phyloP scores from a whole-genome alignment of 2,888 invertebrate species.

The Autographa pulchrina region DNA sequence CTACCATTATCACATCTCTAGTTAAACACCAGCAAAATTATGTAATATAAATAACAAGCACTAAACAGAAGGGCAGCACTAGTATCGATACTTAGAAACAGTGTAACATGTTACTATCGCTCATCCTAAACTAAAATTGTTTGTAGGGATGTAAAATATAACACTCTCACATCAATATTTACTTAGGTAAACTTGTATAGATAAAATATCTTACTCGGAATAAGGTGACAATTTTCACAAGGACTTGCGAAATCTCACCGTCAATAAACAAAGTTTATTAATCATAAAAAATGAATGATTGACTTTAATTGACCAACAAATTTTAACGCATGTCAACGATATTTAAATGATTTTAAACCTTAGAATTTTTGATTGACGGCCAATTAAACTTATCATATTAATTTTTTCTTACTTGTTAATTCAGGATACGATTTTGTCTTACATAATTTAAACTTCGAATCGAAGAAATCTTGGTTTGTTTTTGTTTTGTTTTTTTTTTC shows the following conservation, averaged over 20 bases:
- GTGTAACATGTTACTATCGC: slow-evolving; percentile 23
- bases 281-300: background rate
- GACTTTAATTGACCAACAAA: background rate
- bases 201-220: background rate
- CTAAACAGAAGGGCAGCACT: slow-evolving; percentile 53
- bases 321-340: background rate
- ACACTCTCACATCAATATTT: slow-evolving; percentile 16
- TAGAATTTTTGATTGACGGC: background rate
- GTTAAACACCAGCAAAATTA: slow-evolving; percentile 29
- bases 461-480: too few relatives aligned
- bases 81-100: slow-evolving; percentile 45
- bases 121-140: slow-evolving; percentile 25
- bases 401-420: too few relatives aligned
- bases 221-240: background rate
- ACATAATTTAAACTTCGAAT: too few relatives aligned
- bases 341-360: background rate
- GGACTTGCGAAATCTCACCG: background rate
- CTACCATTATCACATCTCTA: slow-evolving; percentile 14
- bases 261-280: background rate
- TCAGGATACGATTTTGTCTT: too few relatives aligned
- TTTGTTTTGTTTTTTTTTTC: background rate
- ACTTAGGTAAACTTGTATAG: slow-evolving; percentile 11
- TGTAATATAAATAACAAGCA: slow-evolving; percentile 63
- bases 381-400: background rate
- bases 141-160: slow-evolving; percentile 30